These are phyloP conservation scores for Lytechinus variegatus DNA, from an alignment of 35 echinoderm and acorn worm genomes.

Conservation along the genomic window DNA sequence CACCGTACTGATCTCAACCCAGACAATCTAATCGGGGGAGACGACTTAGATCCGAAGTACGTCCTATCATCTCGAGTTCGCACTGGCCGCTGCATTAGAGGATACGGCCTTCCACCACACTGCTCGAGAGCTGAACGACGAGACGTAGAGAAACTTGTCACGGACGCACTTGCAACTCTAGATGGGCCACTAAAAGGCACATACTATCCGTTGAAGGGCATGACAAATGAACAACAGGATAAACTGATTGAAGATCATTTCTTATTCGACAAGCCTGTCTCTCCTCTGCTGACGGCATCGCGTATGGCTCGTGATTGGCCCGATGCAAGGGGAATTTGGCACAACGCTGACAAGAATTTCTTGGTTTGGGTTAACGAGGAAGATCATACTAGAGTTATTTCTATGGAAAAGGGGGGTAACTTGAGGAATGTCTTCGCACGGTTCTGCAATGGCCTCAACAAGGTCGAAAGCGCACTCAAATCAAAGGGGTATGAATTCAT, in stretches of 20 bases:
- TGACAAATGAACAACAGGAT: conserved; percentile 95
- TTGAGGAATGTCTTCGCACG: conserved; percentile 84
- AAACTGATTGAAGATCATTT: conserved; percentile 92
- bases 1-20: conserved; percentile 88
- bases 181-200: conserved; percentile 85
- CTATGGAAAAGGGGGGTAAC: conserved; percentile 93
- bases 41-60: conserved; percentile 83
- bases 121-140: conserved; percentile 84
- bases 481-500: conserved; percentile 84
- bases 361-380: conserved; percentile 99
- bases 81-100: conserved; percentile 83
- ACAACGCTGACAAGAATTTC: conserved; percentile 95
- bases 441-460: conserved; percentile 94
- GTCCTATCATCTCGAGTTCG: conserved; percentile 89
- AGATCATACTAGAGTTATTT: conserved; percentile 95
- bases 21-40: conserved; percentile 75
- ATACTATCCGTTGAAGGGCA: conserved; percentile 87
- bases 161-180: conserved; percentile 69
- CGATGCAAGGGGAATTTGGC: conserved; percentile 92
- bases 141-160: conserved; percentile 83
- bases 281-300: conserved; percentile 77
- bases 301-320: conserved; percentile 98
- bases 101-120: conserved; percentile 79
- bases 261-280: conserved; percentile 97
- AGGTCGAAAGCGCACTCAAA: conserved; percentile 78